Base-by-base conservation (phyloP, 1,140 invertebrate genomes). In the Atta colombica region DNA sequence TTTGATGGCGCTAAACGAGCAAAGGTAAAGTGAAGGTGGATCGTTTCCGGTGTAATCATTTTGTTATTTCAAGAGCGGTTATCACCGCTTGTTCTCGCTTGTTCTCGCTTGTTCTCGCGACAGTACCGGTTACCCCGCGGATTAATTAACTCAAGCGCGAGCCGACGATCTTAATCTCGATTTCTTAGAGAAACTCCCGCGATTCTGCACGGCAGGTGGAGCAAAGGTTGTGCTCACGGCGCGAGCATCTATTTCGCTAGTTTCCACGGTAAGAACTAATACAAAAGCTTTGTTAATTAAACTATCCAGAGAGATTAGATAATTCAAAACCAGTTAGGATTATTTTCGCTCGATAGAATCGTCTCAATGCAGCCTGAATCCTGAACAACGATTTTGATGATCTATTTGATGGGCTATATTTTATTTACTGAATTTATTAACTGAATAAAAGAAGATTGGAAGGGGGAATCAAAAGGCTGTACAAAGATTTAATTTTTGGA, bases 71-170 rank as follows among this genome's bases (percentile, higher is more conserved):
- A 16, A 16, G 53, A 21, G 12, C 77, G 31, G 80, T 89, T 85
- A 90, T 85, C 78, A 10, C 12, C 39, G 16, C 31, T 58, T 55
- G 35, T 78, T 87, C 25, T 25, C 25, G 25, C 25, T 21, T 21
- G 21, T 21, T 21, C 58, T 21, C 4, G 39, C 51, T 65, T 81
- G 21, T 74, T 60, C 60, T 8, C n/a, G 63, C n/a, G 87, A 71
- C 71, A 28, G 31, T 72, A 88, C 75, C 58, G 74, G 53, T 87
- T 28, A 4, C 21, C 10, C 25, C 8, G 69, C n/a, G 18, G 21
- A 85, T 89, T 88, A 88, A 90, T 90, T 90, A 85, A 58, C 75
- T 28, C 77, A 61, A 84, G 86, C 66, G 45, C 77, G 21, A 65
- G 51, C 39, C 78, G 63, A 39, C 72, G 74, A 75, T 53, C 72